Evolutionary conservation across 2,113 vertebrate species (phyloP), one percentile per base, ranked within the genome.

Genomic region (Lonchura striata): DNA sequence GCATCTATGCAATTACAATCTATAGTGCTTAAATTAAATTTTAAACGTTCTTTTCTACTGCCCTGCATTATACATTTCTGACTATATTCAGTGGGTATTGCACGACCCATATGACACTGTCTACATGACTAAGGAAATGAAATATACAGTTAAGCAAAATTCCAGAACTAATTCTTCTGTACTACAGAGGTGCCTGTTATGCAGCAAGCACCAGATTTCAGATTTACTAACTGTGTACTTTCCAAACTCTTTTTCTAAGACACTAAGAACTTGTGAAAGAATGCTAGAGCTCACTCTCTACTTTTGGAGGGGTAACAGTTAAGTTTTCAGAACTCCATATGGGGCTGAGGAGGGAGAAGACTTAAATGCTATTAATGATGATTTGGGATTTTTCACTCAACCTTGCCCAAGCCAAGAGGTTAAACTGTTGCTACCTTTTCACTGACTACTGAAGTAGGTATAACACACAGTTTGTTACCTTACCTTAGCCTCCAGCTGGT

Each of bases 401-500:
- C 5, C 10, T 70, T 35, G 10, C 52, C 30, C 35, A 86, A 24
- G 9, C 7, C 39, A 88, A 59, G 20, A 47, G 9, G 24, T 65
- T 92, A 57, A 78, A 70, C 20, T 49, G 37, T 23, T 54, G 71
- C 59, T 93, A 31, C 9, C 42, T 13, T 75, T 59, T 56, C 64
- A 65, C 4, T 88, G 60, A 39, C 39, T 39, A 9, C 11, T 39
- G n/a, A n/a, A n/a, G n/a, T n/a, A n/a, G n/a, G n/a, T n/a, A n/a
- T n/a, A n/a, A n/a, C n/a, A n/a, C n/a, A n/a, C n/a, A n/a, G 50
- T 72, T 88, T 80, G 59, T 84, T 31, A 95, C 11, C 85, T 92
- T 97, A 99, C 99, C 98, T 99, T 98, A 2, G 99, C 99, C 97
- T 99, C 99, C 80, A 99, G 84, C 21, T 99, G 99, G 97, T 99